phyloP scores from a whole-genome alignment of 2,797 vertebrate genomes.

The Silurus lanzhouensis region DNA sequence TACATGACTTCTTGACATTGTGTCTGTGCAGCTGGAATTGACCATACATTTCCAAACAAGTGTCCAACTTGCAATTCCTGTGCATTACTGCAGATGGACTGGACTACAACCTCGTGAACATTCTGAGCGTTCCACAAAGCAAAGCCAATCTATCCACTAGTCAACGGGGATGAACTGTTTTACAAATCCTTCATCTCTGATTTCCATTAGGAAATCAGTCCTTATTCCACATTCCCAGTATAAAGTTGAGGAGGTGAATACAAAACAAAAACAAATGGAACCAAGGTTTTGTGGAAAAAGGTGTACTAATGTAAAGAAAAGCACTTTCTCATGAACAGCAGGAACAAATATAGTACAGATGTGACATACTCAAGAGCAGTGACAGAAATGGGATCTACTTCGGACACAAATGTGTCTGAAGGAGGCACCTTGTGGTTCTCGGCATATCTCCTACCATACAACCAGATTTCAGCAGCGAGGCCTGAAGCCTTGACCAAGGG shows the following conservation, averaged over 20 bases:
- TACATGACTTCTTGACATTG: neutral
- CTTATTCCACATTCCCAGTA: slow-evolving; percentile 50
- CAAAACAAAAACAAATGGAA: slow-evolving; percentile 55
- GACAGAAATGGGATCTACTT: slow-evolving; percentile 59
- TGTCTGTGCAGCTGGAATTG: slow-evolving; percentile 10
- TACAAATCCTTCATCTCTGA: slow-evolving; percentile 65
- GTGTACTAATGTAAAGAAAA: slow-evolving; percentile 56
- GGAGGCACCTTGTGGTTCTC: slow-evolving; percentile 54
- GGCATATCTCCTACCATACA: slow-evolving; percentile 48
- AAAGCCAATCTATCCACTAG: slow-evolving; percentile 24
- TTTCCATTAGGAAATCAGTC: slow-evolving; percentile 56
- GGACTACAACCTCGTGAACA: neutral
- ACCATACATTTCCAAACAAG: neutral
- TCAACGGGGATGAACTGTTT: slow-evolving; percentile 61
- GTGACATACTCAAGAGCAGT: slow-evolving; percentile 52
- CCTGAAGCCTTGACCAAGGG: slow-evolving; percentile 14
- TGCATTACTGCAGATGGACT: slow-evolving; percentile 15
- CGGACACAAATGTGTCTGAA: slow-evolving; percentile 52
- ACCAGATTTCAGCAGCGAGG: slow-evolving; percentile 32
- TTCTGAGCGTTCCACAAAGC: neutral
- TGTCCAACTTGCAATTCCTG: neutral
- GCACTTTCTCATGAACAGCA: slow-evolving; percentile 56
- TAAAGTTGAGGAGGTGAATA: slow-evolving; percentile 33
- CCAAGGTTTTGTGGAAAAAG: slow-evolving; percentile 53
- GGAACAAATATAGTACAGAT: slow-evolving; percentile 44